Evolutionary conservation across 2,888 invertebrate species (phyloP), one percentile per base, ranked within the genome.

Genomic region (Encarsia formosa): DNA sequence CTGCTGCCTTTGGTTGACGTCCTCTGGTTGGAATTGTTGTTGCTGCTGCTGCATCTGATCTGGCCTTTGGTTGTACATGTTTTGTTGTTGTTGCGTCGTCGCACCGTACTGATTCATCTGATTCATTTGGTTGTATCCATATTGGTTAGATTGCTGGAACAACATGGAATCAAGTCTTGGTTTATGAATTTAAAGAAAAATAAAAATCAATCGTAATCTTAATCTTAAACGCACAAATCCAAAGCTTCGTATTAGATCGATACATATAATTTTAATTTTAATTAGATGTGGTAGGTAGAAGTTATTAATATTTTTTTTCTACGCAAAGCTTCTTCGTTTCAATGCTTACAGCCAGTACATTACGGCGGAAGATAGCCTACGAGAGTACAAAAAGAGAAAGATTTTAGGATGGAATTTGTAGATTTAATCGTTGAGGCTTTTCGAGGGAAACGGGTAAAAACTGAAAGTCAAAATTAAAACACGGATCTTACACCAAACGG

Each of bases 61-160:
- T 23, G 37, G 44, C 22, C 46, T 70, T 9, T 70, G 55, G 55
- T 54, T 57, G 61, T 62, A 59, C 29, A 9, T 8, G 8, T 29
- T 8, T 11, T 64, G 65, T 31, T 65, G 65, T 11, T 64, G 65
- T 39, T 65, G 65, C 55, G 53, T 64, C 9, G 39, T n/a, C 15
- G 47, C 8, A 20, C 19, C 66, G 59, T 73, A 72, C 57, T 70
- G 74, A 59, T 71, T 72, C 59, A 61, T 59, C 57, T 66, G 69
- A 41, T 59, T 61, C 49, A 54, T 53, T 15, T 29, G 29, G 29
- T 29, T 29, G 40, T 60, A 59, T 34, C 65, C 70, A 49, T 69
- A 72, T 54, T 70, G 70, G 57, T 65, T 46, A 49, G 65, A 52
- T 38, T 62, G 60, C 69, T 69, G 53, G 38, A 65, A 63, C 24